A percentile compares a stretch with the other conserved stretches of the same genome.
Conservation (phyloP, 2,113 vertebrate genomes). For the Stigmatopora nigra region DNA sequence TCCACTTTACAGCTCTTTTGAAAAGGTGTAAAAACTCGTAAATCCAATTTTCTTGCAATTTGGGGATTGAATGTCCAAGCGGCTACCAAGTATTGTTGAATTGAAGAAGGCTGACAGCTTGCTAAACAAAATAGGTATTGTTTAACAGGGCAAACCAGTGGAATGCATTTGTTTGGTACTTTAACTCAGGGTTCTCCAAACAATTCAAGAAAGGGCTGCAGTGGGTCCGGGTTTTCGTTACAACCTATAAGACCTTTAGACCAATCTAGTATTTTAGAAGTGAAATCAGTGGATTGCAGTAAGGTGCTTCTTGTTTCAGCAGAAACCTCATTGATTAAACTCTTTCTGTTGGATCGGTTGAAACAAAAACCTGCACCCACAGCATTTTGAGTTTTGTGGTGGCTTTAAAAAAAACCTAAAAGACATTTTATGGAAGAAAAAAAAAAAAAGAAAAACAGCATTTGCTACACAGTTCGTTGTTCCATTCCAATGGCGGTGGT, state of each 20-base stretch:
- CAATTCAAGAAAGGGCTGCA: too few relatives aligned
- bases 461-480: background rate
- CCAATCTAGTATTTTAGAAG: too few relatives aligned
- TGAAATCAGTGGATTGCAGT: background rate
- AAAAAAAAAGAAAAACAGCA: too few relatives aligned
- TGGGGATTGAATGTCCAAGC: slow-evolving; percentile 5
- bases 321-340: too few relatives aligned
- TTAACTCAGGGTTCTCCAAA: background rate
- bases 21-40: slow-evolving; percentile 24
- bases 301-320: too few relatives aligned
- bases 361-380: too few relatives aligned
- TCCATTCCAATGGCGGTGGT: background rate
- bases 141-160: slow-evolving; percentile 33
- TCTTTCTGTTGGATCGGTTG: too few relatives aligned
- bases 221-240: too few relatives aligned
- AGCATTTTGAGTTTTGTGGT: background rate
- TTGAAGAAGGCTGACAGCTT: slow-evolving; percentile 42
- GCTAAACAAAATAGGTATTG: slow-evolving; percentile 47
- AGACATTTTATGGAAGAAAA: too few relatives aligned
- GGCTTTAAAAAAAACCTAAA: too few relatives aligned
- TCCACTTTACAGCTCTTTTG: slow-evolving; percentile 14
- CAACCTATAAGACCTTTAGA: too few relatives aligned
- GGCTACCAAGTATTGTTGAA: slow-evolving; percentile 24
- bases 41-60: slow-evolving; percentile 14
- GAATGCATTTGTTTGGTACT: slow-evolving; percentile 39